Percentiles rank a stretch among this genome's conserved stretches.
Conservation (phyloP, 2,888 invertebrate species). For the Noctua comes region DNA sequence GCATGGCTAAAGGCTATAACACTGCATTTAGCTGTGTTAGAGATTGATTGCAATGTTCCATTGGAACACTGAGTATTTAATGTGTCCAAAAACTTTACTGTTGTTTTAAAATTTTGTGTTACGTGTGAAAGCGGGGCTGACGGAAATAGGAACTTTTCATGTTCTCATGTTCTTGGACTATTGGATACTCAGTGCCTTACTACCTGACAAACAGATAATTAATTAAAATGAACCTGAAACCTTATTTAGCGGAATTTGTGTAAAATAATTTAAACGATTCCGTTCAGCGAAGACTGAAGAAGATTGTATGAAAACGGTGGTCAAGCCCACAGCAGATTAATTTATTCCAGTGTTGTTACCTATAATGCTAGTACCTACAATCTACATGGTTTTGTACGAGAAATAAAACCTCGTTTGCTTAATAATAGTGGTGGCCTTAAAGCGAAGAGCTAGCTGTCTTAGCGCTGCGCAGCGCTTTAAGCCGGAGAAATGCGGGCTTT, state of each 20-base stretch:
- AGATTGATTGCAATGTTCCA: neutral
- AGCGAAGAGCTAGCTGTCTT: slow-evolving; percentile 19
- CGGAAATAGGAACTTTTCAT: neutral
- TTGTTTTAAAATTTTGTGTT: neutral
- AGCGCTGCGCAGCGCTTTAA: slow-evolving; percentile 34
- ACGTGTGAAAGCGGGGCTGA: neutral
- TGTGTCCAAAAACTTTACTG: neutral
- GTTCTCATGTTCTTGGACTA: neutral
- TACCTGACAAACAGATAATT: neutral
- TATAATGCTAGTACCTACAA: neutral
- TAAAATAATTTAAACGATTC: neutral
- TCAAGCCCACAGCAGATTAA: neutral
- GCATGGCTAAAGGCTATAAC: neutral
- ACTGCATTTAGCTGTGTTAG: neutral
- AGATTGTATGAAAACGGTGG: neutral
- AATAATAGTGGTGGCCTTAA: slow-evolving; percentile 12
- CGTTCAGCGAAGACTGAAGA: neutral
- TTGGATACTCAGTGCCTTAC: neutral
- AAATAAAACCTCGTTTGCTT: slow-evolving; percentile 24
- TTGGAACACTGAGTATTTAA: neutral
- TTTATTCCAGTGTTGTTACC: neutral
- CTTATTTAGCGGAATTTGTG: neutral
- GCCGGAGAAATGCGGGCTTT: slow-evolving; percentile 49
- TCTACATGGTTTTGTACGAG: neutral
- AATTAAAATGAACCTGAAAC: neutral